These are phyloP conservation scores for Protosalanx chinensis DNA, from an alignment of 2,797 vertebrate species.

Conservation along the genomic window DNA sequence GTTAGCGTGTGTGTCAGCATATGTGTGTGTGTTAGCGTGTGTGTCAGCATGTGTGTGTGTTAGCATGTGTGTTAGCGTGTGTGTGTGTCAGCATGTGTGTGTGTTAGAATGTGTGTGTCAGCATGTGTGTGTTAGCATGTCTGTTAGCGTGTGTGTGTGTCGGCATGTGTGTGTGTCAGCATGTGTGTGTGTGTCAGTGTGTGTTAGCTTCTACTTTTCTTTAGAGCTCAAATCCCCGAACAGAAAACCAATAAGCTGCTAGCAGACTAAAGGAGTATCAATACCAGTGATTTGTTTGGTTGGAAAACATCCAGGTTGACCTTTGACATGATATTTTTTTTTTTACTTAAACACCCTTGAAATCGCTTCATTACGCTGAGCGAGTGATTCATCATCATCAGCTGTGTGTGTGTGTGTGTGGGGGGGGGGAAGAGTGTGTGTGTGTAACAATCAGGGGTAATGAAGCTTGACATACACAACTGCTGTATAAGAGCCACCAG, in stretches of 20 bases:
- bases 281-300: conserved; percentile 54
- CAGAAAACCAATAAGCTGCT: conserved; percentile 18
- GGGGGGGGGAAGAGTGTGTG: conserved; percentile 2
- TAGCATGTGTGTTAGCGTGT: no score
- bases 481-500: conserved; percentile 58
- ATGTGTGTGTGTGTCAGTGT: no score
- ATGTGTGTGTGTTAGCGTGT: no score
- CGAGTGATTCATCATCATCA: conserved; percentile 76
- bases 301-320: conserved; percentile 65
- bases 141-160: no score
- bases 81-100: not conserved
- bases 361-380: conserved; percentile 58
- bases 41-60: no score
- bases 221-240: conserved; percentile 17
- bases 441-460: conserved; percentile 67
- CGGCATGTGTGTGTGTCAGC: no score
- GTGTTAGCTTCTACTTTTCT: conserved; percentile 26
- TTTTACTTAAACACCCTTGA: conserved; percentile 77
- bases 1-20: no score
- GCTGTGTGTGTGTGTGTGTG: conserved; percentile 44
- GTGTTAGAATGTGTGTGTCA: no score
- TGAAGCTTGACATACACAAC: conserved; percentile 70
- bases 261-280: conserved; percentile 34
- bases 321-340: conserved; percentile 61
- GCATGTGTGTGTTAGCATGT: no score